Evolutionary conservation across 2,888 invertebrate species (phyloP).

Genomic region (Ectemnius continuus): DNA sequence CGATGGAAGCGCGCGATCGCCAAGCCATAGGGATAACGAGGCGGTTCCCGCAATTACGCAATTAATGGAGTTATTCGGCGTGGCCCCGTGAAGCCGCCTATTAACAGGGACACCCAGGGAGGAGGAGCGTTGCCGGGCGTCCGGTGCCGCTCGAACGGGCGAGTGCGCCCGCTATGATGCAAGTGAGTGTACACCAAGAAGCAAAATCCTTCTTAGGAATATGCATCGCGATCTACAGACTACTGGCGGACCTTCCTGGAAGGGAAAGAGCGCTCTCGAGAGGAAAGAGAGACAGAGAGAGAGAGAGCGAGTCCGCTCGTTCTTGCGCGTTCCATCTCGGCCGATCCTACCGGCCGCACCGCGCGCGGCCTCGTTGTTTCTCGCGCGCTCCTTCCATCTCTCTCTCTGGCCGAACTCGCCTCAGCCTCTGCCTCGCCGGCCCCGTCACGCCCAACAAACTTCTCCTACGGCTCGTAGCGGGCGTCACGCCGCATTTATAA

Average conservation of each 20-base stretch:
- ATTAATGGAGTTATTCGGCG: constrained; percentile 3
- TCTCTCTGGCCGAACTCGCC: constrained; percentile 31
- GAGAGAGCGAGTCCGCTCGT: constrained; percentile 32
- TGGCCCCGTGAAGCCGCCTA: not conserved
- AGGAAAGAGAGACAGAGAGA: not conserved
- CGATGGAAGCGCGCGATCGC: not conserved
- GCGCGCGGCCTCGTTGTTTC: not conserved
- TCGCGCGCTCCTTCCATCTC: constrained; percentile 30
- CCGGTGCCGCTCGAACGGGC: constrained; percentile 12
- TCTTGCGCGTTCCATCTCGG: constrained; percentile 18
- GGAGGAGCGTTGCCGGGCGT: no score
- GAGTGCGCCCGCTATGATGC: constrained; percentile 40
- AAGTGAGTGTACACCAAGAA: constrained; percentile 56
- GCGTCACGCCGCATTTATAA: constrained; percentile 77
- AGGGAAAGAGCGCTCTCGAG: constrained; percentile 63
- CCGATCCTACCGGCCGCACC: no score
- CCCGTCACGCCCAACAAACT: constrained; percentile 76
- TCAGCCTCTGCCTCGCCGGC: constrained; percentile 59
- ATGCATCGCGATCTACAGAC: constrained; percentile 54
- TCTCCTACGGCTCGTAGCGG: constrained; percentile 61
- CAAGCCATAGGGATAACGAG: no score
- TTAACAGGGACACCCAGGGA: constrained; percentile 4
- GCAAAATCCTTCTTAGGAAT: constrained; percentile 64
- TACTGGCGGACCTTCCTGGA: constrained; percentile 71
- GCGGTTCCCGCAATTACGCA: constrained; percentile 8